Evolutionary conservation across 1,140 invertebrate genomes (phyloP).

Genomic region (Sitobion miscanthi): DNA sequence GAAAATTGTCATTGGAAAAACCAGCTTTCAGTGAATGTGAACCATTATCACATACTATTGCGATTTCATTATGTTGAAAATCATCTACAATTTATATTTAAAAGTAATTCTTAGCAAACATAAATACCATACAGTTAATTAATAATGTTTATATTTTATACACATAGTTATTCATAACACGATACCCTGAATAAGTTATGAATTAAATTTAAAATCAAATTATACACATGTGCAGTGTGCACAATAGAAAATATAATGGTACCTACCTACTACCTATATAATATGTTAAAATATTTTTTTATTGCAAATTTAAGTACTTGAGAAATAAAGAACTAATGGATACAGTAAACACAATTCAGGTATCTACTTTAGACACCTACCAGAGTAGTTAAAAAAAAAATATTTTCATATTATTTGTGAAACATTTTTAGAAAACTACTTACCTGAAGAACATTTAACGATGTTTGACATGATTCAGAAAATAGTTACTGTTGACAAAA

Average conservation of each 20-base stretch:
- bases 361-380: neutral
- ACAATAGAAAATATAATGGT: neutral
- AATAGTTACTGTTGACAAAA: neutral
- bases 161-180: neutral
- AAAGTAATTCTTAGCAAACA: neutral
- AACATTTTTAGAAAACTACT: neutral
- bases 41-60: conserved; percentile 31
- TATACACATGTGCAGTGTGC: neutral
- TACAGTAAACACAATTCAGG: neutral
- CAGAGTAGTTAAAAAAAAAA: neutral
- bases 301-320: neutral
- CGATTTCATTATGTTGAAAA: neutral
- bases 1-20: neutral
- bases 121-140: neutral
- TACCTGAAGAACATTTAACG: neutral
- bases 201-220: neutral
- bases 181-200: neutral
- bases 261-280: neutral
- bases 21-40: conserved; percentile 24
- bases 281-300: neutral
- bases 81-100: neutral
- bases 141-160: neutral
- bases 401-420: neutral
- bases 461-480: neutral
- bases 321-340: neutral